Evolutionary conservation across 2,888 invertebrate species (phyloP).

Genomic region (Crepidodera aurea): DNA sequence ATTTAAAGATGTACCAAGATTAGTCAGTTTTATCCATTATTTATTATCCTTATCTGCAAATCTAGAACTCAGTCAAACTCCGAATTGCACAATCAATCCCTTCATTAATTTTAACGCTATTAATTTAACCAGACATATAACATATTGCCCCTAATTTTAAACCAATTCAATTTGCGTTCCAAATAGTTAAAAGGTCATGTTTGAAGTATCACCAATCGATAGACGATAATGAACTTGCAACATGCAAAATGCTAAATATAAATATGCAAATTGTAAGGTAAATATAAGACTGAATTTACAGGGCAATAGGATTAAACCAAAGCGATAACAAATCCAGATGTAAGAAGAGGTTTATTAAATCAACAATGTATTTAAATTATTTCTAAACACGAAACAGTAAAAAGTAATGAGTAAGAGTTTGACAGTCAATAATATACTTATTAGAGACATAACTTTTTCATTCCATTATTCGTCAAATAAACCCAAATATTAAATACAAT

Average conservation of each 20-base stretch:
- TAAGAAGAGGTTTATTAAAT: no score
- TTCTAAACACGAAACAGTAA: no score
- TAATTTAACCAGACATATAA: neutral
- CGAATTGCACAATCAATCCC: neutral
- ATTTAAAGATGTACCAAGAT: no score
- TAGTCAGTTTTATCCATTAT: no score
- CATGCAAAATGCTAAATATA: conserved; percentile 22
- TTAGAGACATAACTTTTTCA: no score
- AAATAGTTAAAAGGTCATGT: conserved; percentile 18
- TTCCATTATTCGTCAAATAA: no score
- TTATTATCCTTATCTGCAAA: no score
- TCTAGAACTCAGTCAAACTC: neutral
- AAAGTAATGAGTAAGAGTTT: no score
- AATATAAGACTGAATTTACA: neutral
- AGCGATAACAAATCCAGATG: no score
- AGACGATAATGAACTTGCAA: conserved; percentile 23
- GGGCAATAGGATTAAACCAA: neutral
- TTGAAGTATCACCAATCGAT: conserved; percentile 19
- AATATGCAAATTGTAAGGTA: conserved; percentile 7
- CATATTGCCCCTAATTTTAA: neutral
- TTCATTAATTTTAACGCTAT: neutral
- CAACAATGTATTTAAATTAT: no score
- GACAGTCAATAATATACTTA: no score
- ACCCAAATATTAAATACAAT: no score
- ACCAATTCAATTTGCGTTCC: conserved; percentile 7